These are phyloP conservation scores for Mirza zaza DNA, from an alignment of 2,113 vertebrate genomes.

Conservation along the genomic window DNA sequence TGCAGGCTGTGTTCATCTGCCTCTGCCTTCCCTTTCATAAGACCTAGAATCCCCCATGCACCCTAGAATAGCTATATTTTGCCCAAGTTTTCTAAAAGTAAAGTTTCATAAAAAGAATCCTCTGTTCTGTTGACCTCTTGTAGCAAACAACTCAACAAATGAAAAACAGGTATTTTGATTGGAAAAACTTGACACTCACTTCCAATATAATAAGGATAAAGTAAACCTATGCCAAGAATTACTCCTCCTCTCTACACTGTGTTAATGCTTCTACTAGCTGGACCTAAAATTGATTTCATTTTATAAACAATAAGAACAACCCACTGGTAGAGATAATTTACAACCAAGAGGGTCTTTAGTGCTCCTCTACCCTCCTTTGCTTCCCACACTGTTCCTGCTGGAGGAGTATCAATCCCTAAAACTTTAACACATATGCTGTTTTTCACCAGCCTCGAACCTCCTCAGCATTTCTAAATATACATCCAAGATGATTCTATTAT, in stretches of 20 bases:
- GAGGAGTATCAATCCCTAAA: conserved; percentile 8
- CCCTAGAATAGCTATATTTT: not conserved
- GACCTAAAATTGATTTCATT: conserved; percentile 21
- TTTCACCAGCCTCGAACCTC: not conserved
- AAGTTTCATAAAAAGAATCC: conserved; percentile 4
- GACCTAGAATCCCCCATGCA: not conserved
- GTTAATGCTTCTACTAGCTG: not conserved
- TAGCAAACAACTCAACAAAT: not conserved
- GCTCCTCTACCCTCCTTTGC: not conserved
- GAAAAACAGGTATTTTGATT: not conserved
- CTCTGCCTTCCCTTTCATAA: not conserved
- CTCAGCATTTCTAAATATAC: conserved; percentile 31
- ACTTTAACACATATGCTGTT: conserved; percentile 18
- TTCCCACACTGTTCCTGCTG: not conserved
- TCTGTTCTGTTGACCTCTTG: conserved; percentile 12
- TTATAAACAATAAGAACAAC: not conserved
- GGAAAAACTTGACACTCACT: not conserved
- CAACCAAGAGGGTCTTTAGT: not conserved
- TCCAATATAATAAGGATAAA: not conserved
- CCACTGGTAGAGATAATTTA: not conserved
- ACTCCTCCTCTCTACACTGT: not conserved
- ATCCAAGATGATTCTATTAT: conserved; percentile 24
- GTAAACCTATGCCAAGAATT: conserved; percentile 24
- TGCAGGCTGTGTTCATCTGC: not conserved
- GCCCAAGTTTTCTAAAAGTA: conserved; percentile 35